Conservation (phyloP, 2,888 invertebrate genomes). For the Nephrotoma appendiculata region DNA sequence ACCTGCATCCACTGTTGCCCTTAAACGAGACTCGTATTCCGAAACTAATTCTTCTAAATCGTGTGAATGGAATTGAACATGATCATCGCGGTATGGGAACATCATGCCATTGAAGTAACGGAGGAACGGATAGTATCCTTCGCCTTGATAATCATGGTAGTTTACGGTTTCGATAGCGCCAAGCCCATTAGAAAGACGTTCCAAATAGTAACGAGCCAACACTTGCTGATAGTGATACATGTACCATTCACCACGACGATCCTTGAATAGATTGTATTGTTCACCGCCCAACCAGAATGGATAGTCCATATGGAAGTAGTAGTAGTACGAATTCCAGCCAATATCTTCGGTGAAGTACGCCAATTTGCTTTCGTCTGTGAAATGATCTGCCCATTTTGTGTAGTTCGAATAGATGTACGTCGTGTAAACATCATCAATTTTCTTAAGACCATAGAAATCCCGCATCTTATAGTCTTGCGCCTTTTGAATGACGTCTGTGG, state of each 20-base stretch:
- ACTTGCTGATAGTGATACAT: slow-evolving; percentile 52
- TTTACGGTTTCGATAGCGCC: slow-evolving; percentile 43
- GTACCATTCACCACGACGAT: slow-evolving; percentile 50
- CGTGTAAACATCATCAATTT: slow-evolving; percentile 35
- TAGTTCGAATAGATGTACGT: slow-evolving; percentile 52
- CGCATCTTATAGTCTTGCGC: slow-evolving; percentile 38
- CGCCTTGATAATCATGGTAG: slow-evolving; percentile 34
- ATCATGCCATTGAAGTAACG: slow-evolving; percentile 44
- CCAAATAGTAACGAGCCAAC: slow-evolving; percentile 52
- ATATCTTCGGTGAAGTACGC: slow-evolving; percentile 65
- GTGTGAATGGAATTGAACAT: slow-evolving; percentile 21
- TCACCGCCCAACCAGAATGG: slow-evolving; percentile 52
- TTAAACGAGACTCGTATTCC: slow-evolving; percentile 33
- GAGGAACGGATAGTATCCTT: slow-evolving; percentile 43
- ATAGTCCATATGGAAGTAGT: slow-evolving; percentile 49
- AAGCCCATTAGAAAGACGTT: slow-evolving; percentile 48
- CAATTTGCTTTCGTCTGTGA: slow-evolving; percentile 44
- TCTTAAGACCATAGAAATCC: slow-evolving; percentile 38
- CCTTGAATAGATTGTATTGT: slow-evolving; percentile 26
- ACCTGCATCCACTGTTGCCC: slow-evolving; percentile 36
- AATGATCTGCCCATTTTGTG: slow-evolving; percentile 41
- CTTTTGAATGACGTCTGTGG: slow-evolving; percentile 46
- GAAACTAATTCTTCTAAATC: slow-evolving; percentile 20
- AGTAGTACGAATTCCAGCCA: slow-evolving; percentile 57
- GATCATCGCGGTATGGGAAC: slow-evolving; percentile 41